These are phyloP conservation scores for Drosophila paracracens DNA, from an alignment of 2,888 invertebrate genomes.

Conservation along the genomic window DNA sequence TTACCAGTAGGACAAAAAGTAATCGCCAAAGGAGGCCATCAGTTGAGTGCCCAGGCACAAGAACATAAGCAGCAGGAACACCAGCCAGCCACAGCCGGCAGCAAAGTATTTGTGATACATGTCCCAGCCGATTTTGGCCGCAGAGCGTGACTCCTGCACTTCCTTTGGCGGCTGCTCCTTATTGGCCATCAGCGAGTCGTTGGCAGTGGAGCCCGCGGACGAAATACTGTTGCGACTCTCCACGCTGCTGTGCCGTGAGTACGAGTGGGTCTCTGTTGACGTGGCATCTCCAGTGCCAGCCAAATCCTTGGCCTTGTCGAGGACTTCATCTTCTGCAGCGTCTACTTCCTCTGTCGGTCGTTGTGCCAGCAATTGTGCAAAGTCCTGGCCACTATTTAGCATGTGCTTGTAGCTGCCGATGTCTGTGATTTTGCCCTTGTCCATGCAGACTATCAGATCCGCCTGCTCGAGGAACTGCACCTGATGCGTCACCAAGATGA, in stretches of 20 bases:
- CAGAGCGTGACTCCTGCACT: slow-evolving; percentile 87
- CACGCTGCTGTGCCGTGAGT: slow-evolving; percentile 71
- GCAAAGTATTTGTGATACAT: slow-evolving; percentile 89
- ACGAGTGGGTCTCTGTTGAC: not conserved
- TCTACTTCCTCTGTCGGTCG: slow-evolving; percentile 76
- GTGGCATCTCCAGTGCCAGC: slow-evolving; percentile 17
- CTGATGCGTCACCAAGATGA: slow-evolving; percentile 93
- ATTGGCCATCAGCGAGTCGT: slow-evolving; percentile 53
- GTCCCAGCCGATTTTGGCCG: slow-evolving; percentile 87
- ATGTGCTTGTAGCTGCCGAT: slow-evolving; percentile 90
- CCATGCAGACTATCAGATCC: slow-evolving; percentile 86
- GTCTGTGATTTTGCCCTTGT: slow-evolving; percentile 84
- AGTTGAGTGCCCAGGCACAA: slow-evolving; percentile 89
- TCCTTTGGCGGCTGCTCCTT: slow-evolving; percentile 67
- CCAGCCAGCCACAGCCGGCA: slow-evolving; percentile 89
- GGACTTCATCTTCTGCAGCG: slow-evolving; percentile 23
- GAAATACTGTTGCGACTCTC: slow-evolving; percentile 80
- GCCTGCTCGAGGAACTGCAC: slow-evolving; percentile 91
- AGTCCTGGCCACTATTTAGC: slow-evolving; percentile 90
- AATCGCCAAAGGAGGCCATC: slow-evolving; percentile 91
- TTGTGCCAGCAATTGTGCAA: slow-evolving; percentile 89
- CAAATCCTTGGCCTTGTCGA: slow-evolving; percentile 24
- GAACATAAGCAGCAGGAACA: slow-evolving; percentile 87
- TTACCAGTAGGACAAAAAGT: slow-evolving; percentile 91
- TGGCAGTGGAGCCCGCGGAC: slow-evolving; percentile 86